Evolutionary conservation across 2,113 vertebrate genomes (phyloP), one percentile per base, ranked within the genome.

Genomic region (Callipepla squamata): DNA sequence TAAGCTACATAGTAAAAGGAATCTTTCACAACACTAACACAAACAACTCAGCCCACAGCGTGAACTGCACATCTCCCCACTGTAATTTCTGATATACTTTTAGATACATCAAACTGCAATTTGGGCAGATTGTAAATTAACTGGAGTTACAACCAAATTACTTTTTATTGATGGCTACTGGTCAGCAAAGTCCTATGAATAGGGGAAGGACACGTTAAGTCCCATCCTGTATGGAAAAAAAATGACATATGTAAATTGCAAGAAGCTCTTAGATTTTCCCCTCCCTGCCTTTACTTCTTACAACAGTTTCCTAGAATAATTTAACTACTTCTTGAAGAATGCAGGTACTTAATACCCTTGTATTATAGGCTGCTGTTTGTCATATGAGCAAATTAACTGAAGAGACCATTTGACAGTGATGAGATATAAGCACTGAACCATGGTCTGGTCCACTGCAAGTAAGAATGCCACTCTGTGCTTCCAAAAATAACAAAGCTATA

Each of bases 301-400:
- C 68, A 78, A 70, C 16, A 61, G 44, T 85, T 81, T 92, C 72
- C 80, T 28, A 85, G 78, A 93, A 92, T 40, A 51, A 38, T 21
- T 17, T 11, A 69, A 30, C 28, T 63, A 34, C 42, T 94, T 57
- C 57, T 77, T 53, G n/a, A 88, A 94, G 38, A 94, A 92, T 4
- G 15, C 19, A 32, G 2, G 7, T 22, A 28, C 11, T 68, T 76
- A 61, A 68, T 34, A 80, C 7, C 26, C 65, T 62, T 53, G 45
- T 7, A 58, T 28, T 89, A 65, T 13, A 34, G 3, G 9, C 38
- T 10, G 7, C 7, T 45, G 6, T 18, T 15, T 74, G 26, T 8
- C 45, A 30, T 62, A 17, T 0, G 2, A 80, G 22, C 61, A 80
- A 66, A 62, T n/a, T 7, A 82, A 22, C 28, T 34, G 13, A 47